Conservation (phyloP, 37 sponge, comb jelly and placozoan species). For the Cladorhizidae sp. region DNA sequence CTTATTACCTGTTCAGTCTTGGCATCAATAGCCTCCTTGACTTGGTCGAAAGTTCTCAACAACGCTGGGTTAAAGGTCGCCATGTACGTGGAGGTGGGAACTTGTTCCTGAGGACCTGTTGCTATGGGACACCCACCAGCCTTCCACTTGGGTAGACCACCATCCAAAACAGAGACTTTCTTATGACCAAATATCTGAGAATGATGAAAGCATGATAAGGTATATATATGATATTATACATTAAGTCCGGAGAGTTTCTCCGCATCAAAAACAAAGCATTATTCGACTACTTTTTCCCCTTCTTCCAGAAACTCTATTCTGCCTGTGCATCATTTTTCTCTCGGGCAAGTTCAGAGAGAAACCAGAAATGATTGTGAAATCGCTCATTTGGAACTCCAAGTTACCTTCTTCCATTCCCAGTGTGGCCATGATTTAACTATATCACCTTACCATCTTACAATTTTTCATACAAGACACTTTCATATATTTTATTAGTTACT, state of each 20-base stretch:
- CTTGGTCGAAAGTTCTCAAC: conserved; percentile 20
- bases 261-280: too few species aligned
- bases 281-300: too few species aligned
- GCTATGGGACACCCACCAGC: conserved; percentile 38
- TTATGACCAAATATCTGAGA: conserved; percentile 71
- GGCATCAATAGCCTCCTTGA: conserved; percentile 12
- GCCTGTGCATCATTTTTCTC: too few species aligned
- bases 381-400: too few species aligned
- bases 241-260: neutral
- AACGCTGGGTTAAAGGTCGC: conserved; percentile 28
- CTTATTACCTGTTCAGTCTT: conserved; percentile 47
- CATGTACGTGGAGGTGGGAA: conserved; percentile 35
- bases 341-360: too few species aligned
- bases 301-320: too few species aligned
- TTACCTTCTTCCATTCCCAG: too few species aligned
- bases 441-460: too few species aligned
- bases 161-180: conserved; percentile 78
- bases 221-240: neutral
- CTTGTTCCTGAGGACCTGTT: conserved; percentile 10
- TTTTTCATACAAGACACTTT: too few species aligned
- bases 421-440: too few species aligned
- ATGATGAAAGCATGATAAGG: neutral
- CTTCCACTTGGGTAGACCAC: conserved; percentile 80
- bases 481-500: too few species aligned
- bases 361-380: too few species aligned